Conservation (phyloP, 2,888 invertebrate species). For the Catonia carolina region DNA sequence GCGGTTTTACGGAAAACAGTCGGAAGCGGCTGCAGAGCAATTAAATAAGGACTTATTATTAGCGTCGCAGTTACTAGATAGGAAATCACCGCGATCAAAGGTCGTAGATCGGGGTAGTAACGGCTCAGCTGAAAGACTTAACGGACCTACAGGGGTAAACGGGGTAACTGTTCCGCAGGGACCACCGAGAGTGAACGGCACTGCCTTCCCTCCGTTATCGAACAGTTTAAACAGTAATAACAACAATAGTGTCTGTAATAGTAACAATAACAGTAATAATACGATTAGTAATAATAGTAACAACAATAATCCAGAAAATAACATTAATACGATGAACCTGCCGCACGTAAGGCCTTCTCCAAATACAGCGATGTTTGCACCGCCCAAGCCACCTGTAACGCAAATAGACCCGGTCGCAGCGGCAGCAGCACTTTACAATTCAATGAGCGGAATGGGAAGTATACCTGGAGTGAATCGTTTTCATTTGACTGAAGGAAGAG, state of each 20-base stretch:
- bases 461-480: slow-evolving; percentile 46
- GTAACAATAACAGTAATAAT: slow-evolving; percentile 40
- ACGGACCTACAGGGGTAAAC: slow-evolving; percentile 25
- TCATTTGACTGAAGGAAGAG: slow-evolving; percentile 52
- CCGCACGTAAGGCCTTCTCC: slow-evolving; percentile 63
- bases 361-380: slow-evolving; percentile 69
- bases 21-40: slow-evolving; percentile 75
- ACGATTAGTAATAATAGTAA: slow-evolving; percentile 22
- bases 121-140: slow-evolving; percentile 29
- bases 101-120: slow-evolving; percentile 54
- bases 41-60: slow-evolving; percentile 76
- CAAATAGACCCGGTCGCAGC: slow-evolving; percentile 48
- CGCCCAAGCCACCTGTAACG: slow-evolving; percentile 65
- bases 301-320: slow-evolving; percentile 43
- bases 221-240: slow-evolving; percentile 37
- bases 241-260: slow-evolving; percentile 37
- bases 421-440: slow-evolving; percentile 49
- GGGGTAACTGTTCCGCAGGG: slow-evolving; percentile 26
- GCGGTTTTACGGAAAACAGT: slow-evolving; percentile 65
- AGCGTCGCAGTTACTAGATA: slow-evolving; percentile 72
- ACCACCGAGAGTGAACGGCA: slow-evolving; percentile 51
- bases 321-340: slow-evolving; percentile 52
- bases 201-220: slow-evolving; percentile 29
- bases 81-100: slow-evolving; percentile 77
- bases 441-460: slow-evolving; percentile 53